Evolutionary conservation across 2,888 invertebrate genomes (phyloP), one percentile per base, ranked within the genome.

Genomic region (Drosophila birchii): DNA sequence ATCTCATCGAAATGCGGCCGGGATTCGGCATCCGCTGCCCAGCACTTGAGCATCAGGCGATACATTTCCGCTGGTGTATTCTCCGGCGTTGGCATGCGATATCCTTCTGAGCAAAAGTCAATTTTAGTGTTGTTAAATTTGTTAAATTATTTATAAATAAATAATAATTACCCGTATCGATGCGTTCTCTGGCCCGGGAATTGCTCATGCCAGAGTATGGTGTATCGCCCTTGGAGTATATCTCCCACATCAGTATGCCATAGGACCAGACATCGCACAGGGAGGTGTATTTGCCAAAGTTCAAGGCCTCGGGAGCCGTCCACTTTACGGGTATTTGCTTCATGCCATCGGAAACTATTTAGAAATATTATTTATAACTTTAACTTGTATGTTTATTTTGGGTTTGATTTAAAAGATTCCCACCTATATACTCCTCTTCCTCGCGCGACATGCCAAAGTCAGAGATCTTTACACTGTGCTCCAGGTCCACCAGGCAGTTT

Each of bases 291-390:
- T 98, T 97, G 95, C 98, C 98, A 92, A 97, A 98, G 93, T 98
- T 98, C 14, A 98, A 94, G 4, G 98, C 98, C 93, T 98, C 98
- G 0, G 99, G 99, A 3, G 98, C 98, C 0, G 98, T 99, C 99
- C 99, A 99, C 93, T 99, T 99, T 73, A 99, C 98, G 0, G 99
- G 98, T 85, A 99, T 98, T 94, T 98, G 98, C 93, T 99, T 98
- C 97, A 98, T 97, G 39, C 98, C 98, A 83, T 98, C 98, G 5
- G 98, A 98, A 45, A 98, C 98, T 93, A 34, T 61, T 41, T 8
- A 0, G 41, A n/a, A 23, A 18, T 36, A n/a, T 55, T 14, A 5
- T 34, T n/a, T 26, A 16, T 45, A 7, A 29, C 5, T 8, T 51
- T 14, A 26, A 14, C 26, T 39, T 26, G 18, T 14, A 11, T 12